phyloP scores from a whole-genome alignment of 1,140 invertebrate species.

The Hyles vespertilio region DNA sequence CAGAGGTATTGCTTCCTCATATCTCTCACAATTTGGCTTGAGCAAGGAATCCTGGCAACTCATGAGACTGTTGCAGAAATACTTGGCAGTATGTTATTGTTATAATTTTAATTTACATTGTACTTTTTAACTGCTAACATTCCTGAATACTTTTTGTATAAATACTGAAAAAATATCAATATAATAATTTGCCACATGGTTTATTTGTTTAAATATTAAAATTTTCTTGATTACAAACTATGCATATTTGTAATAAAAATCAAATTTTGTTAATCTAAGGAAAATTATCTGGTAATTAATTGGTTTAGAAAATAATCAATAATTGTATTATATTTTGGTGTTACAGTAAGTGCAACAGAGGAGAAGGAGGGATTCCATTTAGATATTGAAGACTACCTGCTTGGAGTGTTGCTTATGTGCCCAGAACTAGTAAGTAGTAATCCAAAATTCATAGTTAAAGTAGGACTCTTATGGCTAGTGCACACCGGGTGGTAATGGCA shows the following conservation, averaged over 20 bases:
- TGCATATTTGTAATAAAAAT: no score
- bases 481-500: no score
- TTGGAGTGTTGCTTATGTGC: constrained; percentile 87
- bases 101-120: no score
- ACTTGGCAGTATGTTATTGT: constrained; percentile 80
- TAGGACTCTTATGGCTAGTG: no score
- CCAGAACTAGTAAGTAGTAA: constrained; percentile 83
- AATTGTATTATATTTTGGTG: neutral
- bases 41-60: constrained; percentile 83
- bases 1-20: constrained; percentile 87
- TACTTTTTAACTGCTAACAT: no score
- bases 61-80: constrained; percentile 86
- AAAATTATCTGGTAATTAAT: no score
- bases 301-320: neutral
- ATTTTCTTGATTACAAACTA: no score
- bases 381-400: constrained; percentile 93
- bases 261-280: no score
- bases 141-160: no score
- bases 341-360: constrained; percentile 55
- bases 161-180: no score
- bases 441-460: neutral
- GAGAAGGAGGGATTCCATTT: constrained; percentile 87
- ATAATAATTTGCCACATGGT: no score
- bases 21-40: constrained; percentile 87
- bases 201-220: no score